phyloP scores from a whole-genome alignment of 2,888 invertebrate genomes.

The Lepetodrilus schrolli region DNA sequence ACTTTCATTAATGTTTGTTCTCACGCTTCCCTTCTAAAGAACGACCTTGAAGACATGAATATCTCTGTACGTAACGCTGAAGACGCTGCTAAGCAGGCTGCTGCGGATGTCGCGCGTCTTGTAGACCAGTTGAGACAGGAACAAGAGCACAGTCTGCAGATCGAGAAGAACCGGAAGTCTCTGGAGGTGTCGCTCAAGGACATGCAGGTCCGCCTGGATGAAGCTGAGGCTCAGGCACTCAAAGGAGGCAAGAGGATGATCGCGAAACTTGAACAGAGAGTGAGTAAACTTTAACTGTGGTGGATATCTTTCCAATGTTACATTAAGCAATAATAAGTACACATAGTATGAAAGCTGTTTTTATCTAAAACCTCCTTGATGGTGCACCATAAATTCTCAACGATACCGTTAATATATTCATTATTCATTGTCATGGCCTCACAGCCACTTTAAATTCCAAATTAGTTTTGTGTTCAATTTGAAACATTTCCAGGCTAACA shows the following conservation, averaged over 20 bases:
- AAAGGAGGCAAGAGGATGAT: slow-evolving; percentile 99
- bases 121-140: slow-evolving; percentile 99
- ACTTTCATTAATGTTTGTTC: too few relatives aligned
- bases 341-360: too few relatives aligned
- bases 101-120: slow-evolving; percentile 91
- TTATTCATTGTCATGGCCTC: too few relatives aligned
- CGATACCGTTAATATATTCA: too few relatives aligned
- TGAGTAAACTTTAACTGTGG: slow-evolving; percentile 41
- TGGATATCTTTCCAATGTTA: too few relatives aligned
- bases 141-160: slow-evolving; percentile 98
- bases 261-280: slow-evolving; percentile 93
- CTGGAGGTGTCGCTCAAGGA: slow-evolving; percentile 99
- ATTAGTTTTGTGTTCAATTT: too few relatives aligned
- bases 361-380: too few relatives aligned
- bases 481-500: too few relatives aligned
- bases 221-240: slow-evolving; percentile 96
- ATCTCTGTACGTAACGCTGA: slow-evolving; percentile 99
- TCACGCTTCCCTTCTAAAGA: slow-evolving; percentile 81
- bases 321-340: too few relatives aligned
- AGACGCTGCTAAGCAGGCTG: slow-evolving; percentile 79
- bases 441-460: too few relatives aligned
- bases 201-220: slow-evolving; percentile 91
- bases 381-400: too few relatives aligned
- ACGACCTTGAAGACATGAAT: slow-evolving; percentile 97
- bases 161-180: slow-evolving; percentile 98